Evolutionary conservation across 2,888 invertebrate genomes (phyloP), one percentile per base, ranked within the genome.

Genomic region (Dysmachus trigonus): DNA sequence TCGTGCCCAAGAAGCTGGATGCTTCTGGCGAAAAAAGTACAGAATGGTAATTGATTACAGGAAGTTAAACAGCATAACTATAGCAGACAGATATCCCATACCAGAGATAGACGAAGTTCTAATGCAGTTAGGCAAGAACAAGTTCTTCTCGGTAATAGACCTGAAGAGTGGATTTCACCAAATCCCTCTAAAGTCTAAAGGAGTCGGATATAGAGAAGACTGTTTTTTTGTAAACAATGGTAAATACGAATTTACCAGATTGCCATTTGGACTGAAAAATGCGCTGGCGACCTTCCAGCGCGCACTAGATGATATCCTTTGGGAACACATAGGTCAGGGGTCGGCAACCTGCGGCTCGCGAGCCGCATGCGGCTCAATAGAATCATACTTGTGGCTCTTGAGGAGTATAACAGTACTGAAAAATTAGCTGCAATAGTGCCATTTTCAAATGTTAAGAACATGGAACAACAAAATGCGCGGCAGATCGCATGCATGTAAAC

Each of bases 251-350:
- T 87, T 86, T 31, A 87, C 86, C 10, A 31, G 87, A 22, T 53
- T 86, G 27, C 74, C 76, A 38, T 87, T 87, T 86, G 87, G 87
- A 10, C 79, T 86, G 33, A 86, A 85, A 85, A 87, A 86, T 71
- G 86, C 86, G 18, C 86, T 86, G 18, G 62, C 84, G 31, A 88
- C 84, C n/a, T 88, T 88, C 18, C 87, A 88, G 18, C 51, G 87
- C 2, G 51, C 86, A 51, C 35, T 87, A 10, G 87, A 87, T 71
- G 85, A 86, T 71, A 85, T 86, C n/a, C 77, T 86, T 22, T 4
- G 84, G 35, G 77, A 86, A 30, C 74, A 84, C 35, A 86, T 86
- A n/a, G n/a, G n/a, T n/a, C n/a, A n/a, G n/a, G n/a, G n/a, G n/a
- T n/a, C n/a, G n/a, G n/a, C n/a, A n/a, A n/a, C n/a, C n/a, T n/a